Evolutionary conservation across 2,113 vertebrate species (phyloP), one percentile per base, ranked within the genome.

Genomic region (Isichthys henryi): DNA sequence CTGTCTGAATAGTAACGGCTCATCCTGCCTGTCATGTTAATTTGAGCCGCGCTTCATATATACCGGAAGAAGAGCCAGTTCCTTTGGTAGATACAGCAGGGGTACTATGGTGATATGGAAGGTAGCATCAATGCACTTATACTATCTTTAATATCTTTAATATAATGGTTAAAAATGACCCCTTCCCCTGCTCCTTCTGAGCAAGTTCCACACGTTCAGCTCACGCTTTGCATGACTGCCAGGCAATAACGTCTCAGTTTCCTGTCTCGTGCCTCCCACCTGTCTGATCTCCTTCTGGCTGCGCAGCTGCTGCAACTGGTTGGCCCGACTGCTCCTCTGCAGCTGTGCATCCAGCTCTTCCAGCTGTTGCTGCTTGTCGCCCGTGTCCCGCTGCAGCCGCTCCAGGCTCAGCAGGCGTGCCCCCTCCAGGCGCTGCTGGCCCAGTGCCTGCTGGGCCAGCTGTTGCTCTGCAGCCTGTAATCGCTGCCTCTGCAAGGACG

Each of bases 281-380:
- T 96, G 94, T 49, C 49, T 90, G 50, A 95, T 94, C 90, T 95
- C 93, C 88, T 93, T 95, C 92, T 92, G 92, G 0, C 88, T 92
- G 80, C 89, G 91, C 70, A 93, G 93, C 88, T 92, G 91, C 88
- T 95, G 93, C 35, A 96, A 87, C 74, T 35, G 89, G 27, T 89
- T 92, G 89, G 88, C 92, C 91, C 92, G 93, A 27, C 92, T 92
- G 83, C 92, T 90, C 86, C 92, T 93, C 91, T 95, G 91, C 1
- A 93, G 92, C 92, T 96, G 94, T 50, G 93, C 92, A 0, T 92
- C 91, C 1, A 96, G 90, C 1, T 74, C 89, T 53, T 93, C 93
- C 56, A 96, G 89, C 21, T 83, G 92, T 31, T 92, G 85, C 48
- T 96, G 93, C 87, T 95, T 94, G 49, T 94, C 92, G 87, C 91